These are phyloP conservation scores for Belonocnema kinseyi DNA, from an alignment of 1,140 invertebrate genomes.

Conservation along the genomic window DNA sequence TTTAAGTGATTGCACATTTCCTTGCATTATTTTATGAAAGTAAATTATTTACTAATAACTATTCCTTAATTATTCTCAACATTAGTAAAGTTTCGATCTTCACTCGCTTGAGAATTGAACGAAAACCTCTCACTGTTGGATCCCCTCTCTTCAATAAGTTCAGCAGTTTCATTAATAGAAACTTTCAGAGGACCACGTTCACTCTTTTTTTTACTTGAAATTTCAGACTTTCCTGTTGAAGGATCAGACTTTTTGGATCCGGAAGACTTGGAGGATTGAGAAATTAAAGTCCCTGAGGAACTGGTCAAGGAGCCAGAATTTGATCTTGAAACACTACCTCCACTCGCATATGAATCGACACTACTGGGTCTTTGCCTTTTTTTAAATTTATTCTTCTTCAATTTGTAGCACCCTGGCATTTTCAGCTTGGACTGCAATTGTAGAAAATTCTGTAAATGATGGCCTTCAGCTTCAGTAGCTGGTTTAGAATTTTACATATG, in stretches of 20 bases:
- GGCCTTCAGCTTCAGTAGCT: slow-evolving; percentile 23
- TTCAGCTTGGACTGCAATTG: slow-evolving; percentile 47
- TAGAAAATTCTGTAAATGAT: slow-evolving; percentile 64
- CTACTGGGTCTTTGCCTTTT: slow-evolving; percentile 60
- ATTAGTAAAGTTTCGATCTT: slow-evolving; percentile 34
- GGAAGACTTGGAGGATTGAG: slow-evolving; percentile 54
- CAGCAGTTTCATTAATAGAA: slow-evolving; percentile 77
- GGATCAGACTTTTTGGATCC: slow-evolving; percentile 55
- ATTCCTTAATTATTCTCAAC: neutral
- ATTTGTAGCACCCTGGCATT: slow-evolving; percentile 42
- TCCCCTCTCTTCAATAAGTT: slow-evolving; percentile 73
- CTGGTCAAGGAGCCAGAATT: slow-evolving; percentile 66
- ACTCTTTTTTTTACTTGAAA: slow-evolving; percentile 65
- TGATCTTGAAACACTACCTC: slow-evolving; percentile 56
- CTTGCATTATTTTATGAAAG: neutral
- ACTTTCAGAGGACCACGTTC: slow-evolving; percentile 70
- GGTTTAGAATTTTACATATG: neutral
- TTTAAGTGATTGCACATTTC: neutral
- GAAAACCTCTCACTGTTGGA: slow-evolving; percentile 54
- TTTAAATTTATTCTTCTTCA: slow-evolving; percentile 47
- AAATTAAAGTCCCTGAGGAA: slow-evolving; percentile 59
- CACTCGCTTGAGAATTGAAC: slow-evolving; percentile 46
- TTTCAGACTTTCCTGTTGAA: slow-evolving; percentile 49
- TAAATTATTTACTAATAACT: neutral
- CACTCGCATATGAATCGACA: slow-evolving; percentile 62